A percentile compares a stretch with the other conserved stretches of the same genome.
phyloP scores from a whole-genome alignment of 2,113 vertebrate species.

The Alethe castanea region DNA sequence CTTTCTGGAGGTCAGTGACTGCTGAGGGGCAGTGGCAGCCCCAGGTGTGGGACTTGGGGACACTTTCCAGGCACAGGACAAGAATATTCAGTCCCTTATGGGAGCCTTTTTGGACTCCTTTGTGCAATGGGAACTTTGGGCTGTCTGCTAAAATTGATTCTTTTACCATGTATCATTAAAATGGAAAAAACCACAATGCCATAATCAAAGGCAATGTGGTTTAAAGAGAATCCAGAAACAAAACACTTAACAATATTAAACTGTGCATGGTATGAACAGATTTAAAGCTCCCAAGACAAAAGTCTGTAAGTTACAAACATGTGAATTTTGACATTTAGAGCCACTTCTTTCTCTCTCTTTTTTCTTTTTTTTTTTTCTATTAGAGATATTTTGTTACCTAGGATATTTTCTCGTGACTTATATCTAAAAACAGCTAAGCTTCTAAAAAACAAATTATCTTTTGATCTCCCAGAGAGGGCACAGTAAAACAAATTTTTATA shows the following conservation, averaged over 20 bases:
- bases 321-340: background rate
- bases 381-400: background rate
- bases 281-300: background rate
- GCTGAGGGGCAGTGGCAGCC: background rate
- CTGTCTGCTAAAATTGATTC: background rate
- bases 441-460: background rate
- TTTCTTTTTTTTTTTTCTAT: background rate
- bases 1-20: background rate
- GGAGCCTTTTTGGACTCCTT: background rate
- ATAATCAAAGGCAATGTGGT: background rate
- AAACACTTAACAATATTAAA: background rate
- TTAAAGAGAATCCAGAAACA: background rate
- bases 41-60: fast-evolving
- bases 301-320: background rate
- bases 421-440: background rate
- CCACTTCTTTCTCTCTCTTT: too few relatives aligned
- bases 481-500: background rate
- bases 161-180: background rate
- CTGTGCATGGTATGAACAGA: background rate
- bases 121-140: background rate
- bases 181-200: background rate
- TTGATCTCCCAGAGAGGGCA: background rate
- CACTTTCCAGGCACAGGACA: background rate
- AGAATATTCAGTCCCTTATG: fast-evolving
- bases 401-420: background rate